Base-by-base conservation (phyloP, 2,113 vertebrate species). In the Misgurnus mizolepis region DNA sequence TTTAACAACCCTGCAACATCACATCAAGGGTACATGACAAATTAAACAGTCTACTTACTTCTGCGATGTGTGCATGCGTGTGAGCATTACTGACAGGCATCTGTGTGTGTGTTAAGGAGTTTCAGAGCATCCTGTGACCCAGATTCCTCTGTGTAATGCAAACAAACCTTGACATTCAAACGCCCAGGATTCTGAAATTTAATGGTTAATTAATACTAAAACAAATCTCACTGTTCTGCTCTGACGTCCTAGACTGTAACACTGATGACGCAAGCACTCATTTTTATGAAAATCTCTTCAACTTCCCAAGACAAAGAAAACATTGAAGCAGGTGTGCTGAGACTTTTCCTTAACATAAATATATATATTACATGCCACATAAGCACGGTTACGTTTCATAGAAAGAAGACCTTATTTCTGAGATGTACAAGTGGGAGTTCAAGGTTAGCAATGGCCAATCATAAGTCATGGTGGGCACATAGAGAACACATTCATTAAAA, bases 401-500 rank as follows among this genome's bases (percentile, higher is more conserved):
- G 4, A 43, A 40, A 17, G 0, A 18, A 50, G 45, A 49, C 18
- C 6, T 34, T 53, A 53, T 53, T 22, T 22, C 22, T 22, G 22
- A 22, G 22, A 39, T 3, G 2, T 4, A 18, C 3, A 72, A 18
- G 17, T 7, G 3, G 17, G 17, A 53, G 22, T 69, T 27, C 6
- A 69, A 50, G 22, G 14, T 53, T 5, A 69, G 67, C 1, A 3
- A 12, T 49, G 12, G 14, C 4, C 11, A 39, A 50, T 17, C 7
- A 39, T 7, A 53, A 39, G 61, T 53, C 15, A 40, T 41, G 17
- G 41, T 45, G 66, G 8, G 3, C 18, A 39, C 12, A 45, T 12
- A 60, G 50, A 10, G 6, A 73, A 84, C 80, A 82, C 67, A 22
- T 75, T 84, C 64, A 87, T 90, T 88, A 86, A 67, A 77, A 78